Base-by-base conservation (phyloP, 2,797 vertebrate species). In the Meda fulgida region DNA sequence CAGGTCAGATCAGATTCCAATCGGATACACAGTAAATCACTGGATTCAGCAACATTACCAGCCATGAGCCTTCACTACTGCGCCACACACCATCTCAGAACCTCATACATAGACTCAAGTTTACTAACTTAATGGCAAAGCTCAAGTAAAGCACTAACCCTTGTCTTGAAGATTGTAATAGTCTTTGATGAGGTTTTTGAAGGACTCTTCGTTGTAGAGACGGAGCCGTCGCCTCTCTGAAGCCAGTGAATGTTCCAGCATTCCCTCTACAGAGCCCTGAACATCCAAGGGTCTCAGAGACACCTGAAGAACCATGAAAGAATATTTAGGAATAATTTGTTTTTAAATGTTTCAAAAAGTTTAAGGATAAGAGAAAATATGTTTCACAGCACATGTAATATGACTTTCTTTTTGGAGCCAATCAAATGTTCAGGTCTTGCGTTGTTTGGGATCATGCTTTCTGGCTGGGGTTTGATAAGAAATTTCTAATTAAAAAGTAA, bases 221-320 rank as follows among this genome's bases (percentile, higher is more conserved):
- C 93, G 89, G 34, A 96, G 93, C 86, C 91, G 92, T 71, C 94
- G 93, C 90, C 95, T 94, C 80, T 96, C 94, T 60, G 86, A 60
- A 60, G 55, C 80, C 26, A 53, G 29, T 38, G 70, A 83, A 78
- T 77, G 78, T 69, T 81, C 65, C 75, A 80, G 43, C 38, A n/a
- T 13, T 29, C 78, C 58, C 78, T 83, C 60, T 21, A 71, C 34
- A 8, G 67, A 48, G 48, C 72, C 46, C 13, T 83, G 67, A 77
- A 76, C 18, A 5, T 81, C 76, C 31, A 70, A 34, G 21, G 85
- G 85, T 60, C 66, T 79, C 26, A 79, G 58, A 70, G 83, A 55
- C 63, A 70, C 83, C 83, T 84, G 65, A 9, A 53, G 0, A 34
- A 65, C n/a, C 38, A 84, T n/a, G 0, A 46, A 9, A 23, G 21